phyloP scores from a whole-genome alignment of 1,140 invertebrate genomes.

The Teleogryllus occipitalis region DNA sequence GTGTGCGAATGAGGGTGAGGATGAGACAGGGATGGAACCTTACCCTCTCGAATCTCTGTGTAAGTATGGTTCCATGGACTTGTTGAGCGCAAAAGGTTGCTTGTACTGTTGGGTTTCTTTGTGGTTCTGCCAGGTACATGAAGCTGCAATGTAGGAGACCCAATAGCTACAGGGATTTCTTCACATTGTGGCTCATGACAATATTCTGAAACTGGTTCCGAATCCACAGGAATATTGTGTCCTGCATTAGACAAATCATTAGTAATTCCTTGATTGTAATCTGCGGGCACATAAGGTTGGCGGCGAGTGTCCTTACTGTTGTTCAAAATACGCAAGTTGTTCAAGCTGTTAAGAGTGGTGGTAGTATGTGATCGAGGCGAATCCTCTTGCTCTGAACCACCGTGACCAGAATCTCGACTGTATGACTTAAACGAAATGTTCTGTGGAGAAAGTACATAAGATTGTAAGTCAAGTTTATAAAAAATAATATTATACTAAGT shows the following conservation, averaged over 20 bases:
- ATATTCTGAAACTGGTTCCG: neutral
- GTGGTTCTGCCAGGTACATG: conserved; percentile 16
- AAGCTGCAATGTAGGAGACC: conserved; percentile 22
- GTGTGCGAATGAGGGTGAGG: conserved; percentile 30
- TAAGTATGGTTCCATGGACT: conserved; percentile 54
- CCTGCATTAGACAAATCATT: conserved; percentile 9
- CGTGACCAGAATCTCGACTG: conserved; percentile 52
- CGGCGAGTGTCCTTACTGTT: conserved; percentile 33
- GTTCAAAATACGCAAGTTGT: conserved; percentile 28
- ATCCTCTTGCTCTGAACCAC: conserved; percentile 55
- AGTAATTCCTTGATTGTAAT: conserved; percentile 23
- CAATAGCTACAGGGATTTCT: neutral
- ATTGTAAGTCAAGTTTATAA: neutral
- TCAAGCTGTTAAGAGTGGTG: conserved; percentile 36
- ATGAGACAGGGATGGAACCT: conserved; percentile 31
- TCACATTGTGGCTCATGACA: conserved; percentile 1
- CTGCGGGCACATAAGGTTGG: conserved; percentile 27
- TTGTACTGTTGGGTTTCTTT: conserved; percentile 24
- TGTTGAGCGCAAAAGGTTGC: conserved; percentile 33
- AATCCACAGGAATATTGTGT: neutral
- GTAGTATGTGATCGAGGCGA: conserved; percentile 49
- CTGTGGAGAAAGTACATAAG: conserved; percentile 38
- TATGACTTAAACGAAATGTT: conserved; percentile 65
- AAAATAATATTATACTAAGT: neutral
- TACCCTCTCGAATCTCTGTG: conserved; percentile 50